A percentile compares a stretch with the other conserved stretches of the same genome.
phyloP scores from a whole-genome alignment of 1,140 invertebrate genomes.

The Lasaia peninsularis region DNA sequence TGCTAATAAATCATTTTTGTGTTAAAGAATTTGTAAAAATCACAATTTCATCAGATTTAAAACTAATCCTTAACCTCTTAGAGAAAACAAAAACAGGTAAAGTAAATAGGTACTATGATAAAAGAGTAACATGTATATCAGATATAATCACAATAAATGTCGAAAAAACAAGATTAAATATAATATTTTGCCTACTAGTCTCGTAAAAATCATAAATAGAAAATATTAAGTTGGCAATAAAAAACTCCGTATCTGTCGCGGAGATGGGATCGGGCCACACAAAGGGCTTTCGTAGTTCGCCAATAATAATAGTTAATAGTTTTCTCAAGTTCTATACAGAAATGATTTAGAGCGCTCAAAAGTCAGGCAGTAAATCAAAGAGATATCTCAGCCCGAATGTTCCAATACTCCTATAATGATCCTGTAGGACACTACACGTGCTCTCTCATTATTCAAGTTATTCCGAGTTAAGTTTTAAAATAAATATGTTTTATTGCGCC shows the following conservation, averaged over 20 bases:
- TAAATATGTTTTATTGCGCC: slow-evolving; percentile 70
- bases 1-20: too few relatives aligned
- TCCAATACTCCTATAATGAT: slow-evolving; percentile 49
- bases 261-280: slow-evolving; percentile 29
- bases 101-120: too few relatives aligned
- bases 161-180: too few relatives aligned
- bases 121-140: too few relatives aligned
- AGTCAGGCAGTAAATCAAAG: slow-evolving; percentile 66
- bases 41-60: too few relatives aligned
- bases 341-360: slow-evolving; percentile 68
- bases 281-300: slow-evolving; percentile 53
- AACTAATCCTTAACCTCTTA: too few relatives aligned
- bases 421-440: slow-evolving; percentile 46
- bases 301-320: slow-evolving; percentile 73
- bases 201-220: slow-evolving; percentile 43
- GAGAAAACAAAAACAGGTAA: too few relatives aligned
- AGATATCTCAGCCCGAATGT: slow-evolving; percentile 41
- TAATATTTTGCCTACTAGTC: slow-evolving; percentile 7
- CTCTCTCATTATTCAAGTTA: slow-evolving; percentile 52
- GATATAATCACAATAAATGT: neutral
- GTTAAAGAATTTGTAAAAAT: too few relatives aligned
- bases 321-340: slow-evolving; percentile 67
- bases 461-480: slow-evolving; percentile 57
- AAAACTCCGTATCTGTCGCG: slow-evolving; percentile 28
- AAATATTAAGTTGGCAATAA: slow-evolving; percentile 43